These are phyloP conservation scores for Saccostrea cuccullata DNA, from an alignment of 1,140 invertebrate genomes.

Conservation along the genomic window DNA sequence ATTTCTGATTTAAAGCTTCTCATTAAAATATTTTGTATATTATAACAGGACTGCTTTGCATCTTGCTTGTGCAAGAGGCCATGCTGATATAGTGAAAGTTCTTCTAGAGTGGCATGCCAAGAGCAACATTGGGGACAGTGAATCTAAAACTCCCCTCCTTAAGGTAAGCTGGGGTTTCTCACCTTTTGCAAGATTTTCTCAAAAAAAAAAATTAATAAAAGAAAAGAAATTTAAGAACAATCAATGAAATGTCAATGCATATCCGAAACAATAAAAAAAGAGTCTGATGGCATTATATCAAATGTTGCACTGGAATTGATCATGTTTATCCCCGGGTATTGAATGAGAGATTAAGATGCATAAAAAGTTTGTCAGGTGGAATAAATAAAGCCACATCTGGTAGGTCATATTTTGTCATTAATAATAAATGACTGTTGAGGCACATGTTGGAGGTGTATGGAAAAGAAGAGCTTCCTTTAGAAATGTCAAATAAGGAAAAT, in stretches of 20 bases:
- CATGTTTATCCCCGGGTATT: neutral
- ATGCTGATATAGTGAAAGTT: slow-evolving; percentile 68
- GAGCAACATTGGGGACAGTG: slow-evolving; percentile 69
- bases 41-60: slow-evolving; percentile 71
- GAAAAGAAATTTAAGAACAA: neutral
- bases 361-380: neutral
- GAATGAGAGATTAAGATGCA: neutral
- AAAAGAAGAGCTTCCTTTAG: neutral
- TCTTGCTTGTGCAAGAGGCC: slow-evolving; percentile 70
- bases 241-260: neutral
- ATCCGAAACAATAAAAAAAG: neutral
- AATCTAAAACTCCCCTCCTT: slow-evolving; percentile 71
- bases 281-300: neutral
- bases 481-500: neutral
- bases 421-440: slow-evolving; percentile 7
- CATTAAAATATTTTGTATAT: neutral
- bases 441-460: neutral
- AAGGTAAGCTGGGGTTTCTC: slow-evolving; percentile 56
- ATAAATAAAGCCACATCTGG: neutral
- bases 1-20: too few relatives aligned
- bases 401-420: neutral
- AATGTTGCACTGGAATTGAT: neutral
- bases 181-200: too few relatives aligned
- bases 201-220: neutral
- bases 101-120: slow-evolving; percentile 74